Evolutionary conservation across 2,113 vertebrate species (phyloP).

Genomic region (Tragulus kanchil): DNA sequence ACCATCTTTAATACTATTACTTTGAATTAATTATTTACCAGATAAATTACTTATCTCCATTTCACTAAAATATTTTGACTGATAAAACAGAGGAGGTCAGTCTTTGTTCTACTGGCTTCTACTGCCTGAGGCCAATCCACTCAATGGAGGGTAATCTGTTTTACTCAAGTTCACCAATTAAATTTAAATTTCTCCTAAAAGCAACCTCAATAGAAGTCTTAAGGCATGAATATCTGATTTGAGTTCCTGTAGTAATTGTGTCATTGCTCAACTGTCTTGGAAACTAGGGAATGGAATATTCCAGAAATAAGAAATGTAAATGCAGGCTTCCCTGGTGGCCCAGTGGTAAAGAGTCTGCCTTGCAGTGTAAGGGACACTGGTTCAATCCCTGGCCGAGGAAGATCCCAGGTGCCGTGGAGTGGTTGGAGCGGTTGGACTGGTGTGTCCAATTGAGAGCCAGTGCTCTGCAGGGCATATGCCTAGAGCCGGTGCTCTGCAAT

Average conservation of each 20-base stretch:
- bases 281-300: background rate
- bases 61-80: background rate
- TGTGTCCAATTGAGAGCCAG: no score
- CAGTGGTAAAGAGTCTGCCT: no score
- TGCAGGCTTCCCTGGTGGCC: background rate
- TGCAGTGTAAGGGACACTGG: no score
- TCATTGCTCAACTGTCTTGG: background rate
- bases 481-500: no score
- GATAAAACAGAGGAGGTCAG: background rate
- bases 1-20: background rate
- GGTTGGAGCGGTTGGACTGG: no score
- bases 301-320: constrained; percentile 25
- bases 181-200: background rate
- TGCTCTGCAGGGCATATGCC: no score
- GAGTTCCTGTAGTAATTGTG: background rate
- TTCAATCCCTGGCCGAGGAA: no score
- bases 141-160: background rate
- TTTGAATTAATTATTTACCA: background rate
- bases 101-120: background rate
- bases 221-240: background rate
- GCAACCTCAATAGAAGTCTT: background rate
- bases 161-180: background rate
- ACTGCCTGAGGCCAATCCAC: background rate
- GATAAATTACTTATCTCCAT: background rate
- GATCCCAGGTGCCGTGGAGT: no score